phyloP scores from a whole-genome alignment of 2,113 vertebrate species.

The Tragelaphus scriptus region DNA sequence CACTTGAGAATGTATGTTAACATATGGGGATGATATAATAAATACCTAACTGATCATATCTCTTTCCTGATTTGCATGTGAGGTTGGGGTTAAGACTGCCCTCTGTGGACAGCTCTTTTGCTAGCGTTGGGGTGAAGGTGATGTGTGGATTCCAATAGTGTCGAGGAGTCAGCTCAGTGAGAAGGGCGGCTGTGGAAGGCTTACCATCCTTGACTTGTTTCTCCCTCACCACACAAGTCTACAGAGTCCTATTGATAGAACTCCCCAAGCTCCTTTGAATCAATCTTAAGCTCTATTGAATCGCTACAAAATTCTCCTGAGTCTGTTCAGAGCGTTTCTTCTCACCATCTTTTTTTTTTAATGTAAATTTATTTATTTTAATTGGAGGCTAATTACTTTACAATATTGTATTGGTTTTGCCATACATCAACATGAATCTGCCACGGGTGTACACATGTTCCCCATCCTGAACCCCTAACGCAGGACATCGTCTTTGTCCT shows the following conservation, averaged over 20 bases:
- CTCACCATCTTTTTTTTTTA: neutral
- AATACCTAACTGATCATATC: neutral
- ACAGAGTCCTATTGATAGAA: neutral
- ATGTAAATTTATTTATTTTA: no score
- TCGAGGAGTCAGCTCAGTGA: neutral
- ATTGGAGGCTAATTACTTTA: no score
- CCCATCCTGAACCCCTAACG: no score
- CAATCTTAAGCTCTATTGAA: neutral
- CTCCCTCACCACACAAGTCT: neutral
- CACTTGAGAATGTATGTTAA: neutral
- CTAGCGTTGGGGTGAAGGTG: rapidly evolving
- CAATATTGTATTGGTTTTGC: no score
- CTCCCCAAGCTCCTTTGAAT: neutral
- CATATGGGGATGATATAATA: neutral
- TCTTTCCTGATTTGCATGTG: neutral
- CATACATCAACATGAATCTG: no score
- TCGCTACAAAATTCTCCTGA: neutral
- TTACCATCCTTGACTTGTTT: no score
- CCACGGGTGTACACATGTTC: no score
- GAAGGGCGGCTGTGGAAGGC: neutral
- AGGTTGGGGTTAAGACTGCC: neutral
- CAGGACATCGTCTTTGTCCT: neutral
- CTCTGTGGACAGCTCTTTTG: neutral
- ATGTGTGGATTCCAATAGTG: neutral
- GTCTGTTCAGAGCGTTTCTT: neutral